Base-by-base conservation (phyloP, 2,888 invertebrate species). In the Stictocephala bisonia region DNA sequence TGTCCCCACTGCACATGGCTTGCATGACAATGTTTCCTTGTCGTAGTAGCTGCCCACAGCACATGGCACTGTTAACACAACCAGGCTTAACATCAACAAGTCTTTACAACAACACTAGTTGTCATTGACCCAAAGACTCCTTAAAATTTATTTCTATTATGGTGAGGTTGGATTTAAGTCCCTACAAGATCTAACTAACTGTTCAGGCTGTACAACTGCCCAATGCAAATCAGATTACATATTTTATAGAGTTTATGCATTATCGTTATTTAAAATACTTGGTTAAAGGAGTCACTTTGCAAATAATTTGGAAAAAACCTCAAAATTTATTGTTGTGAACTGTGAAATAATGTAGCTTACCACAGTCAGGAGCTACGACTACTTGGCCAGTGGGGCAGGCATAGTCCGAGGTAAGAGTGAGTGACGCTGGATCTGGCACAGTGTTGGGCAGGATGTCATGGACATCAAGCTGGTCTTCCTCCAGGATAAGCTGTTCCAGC, bases 371-470 rank as follows among this genome's bases (percentile, higher is more conserved):
- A 50, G 94, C 93, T 88, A 95, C 93, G 0, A 96, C 95, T 26
- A 98, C 97, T 86, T 97, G 95, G 69, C 97, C 97, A 79, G 90
- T 88, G 0, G 95, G 94, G 82, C 98, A 99, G 68, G 95, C 94
- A 81, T 96, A 97, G 83, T 96, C 95, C 0, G 96, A 96, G 76
- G 92, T 89, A n/a, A 98, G 86, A 24, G 89, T 85, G 73, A 98
- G 86, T 1, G 96, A 95, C 9, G 95, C 93, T 72, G 97, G 94
- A 85, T 97, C 97, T 0, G 97, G 96, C 0, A 95, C 92, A 0
- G 97, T 97, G 82, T 97, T 97, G 15, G 97, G 97, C 68, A 97
- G 85, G 80, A 96, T 96, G 81, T 94, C 95, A 80, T 93, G 90
- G 2, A 97, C 96, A 81, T 96, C 96, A 83, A 97, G 95, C 84